Evolutionary conservation across 2,113 vertebrate species (phyloP).

Genomic region (Seriola aureovittata): DNA sequence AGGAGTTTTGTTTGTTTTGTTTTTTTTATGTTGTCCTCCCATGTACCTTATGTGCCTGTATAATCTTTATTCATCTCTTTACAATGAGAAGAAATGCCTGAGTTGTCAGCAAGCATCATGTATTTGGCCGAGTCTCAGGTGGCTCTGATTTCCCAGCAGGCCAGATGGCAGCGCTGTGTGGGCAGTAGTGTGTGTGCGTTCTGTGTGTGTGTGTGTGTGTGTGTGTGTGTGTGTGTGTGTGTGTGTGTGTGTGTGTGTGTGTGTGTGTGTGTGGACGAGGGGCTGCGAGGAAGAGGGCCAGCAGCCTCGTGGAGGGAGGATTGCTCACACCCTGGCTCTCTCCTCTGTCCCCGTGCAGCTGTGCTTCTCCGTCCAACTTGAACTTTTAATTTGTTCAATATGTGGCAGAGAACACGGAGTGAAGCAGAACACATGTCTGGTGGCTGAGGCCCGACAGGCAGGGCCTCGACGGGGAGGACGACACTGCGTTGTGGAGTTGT

Average conservation of each 20-base stretch:
- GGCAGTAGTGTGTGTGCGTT: constrained; percentile 66
- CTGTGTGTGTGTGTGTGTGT: constrained; percentile 48
- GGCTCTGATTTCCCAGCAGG: constrained; percentile 82
- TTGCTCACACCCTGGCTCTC: constrained; percentile 79
- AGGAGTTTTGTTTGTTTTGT: neutral
- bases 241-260: constrained; percentile 55
- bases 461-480: neutral
- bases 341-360: constrained; percentile 76
- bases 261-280: constrained; percentile 53
- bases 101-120: constrained; percentile 75
- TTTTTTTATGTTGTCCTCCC: constrained; percentile 3
- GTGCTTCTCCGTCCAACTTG: constrained; percentile 74
- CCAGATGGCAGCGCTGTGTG: constrained; percentile 85
- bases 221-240: constrained; percentile 31
- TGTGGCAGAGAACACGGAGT: constrained; percentile 63
- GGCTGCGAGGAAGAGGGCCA: constrained; percentile 69
- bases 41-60: constrained; percentile 54
- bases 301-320: constrained; percentile 70
- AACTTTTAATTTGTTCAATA: constrained; percentile 83
- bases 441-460: constrained; percentile 44
- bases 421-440: constrained; percentile 63
- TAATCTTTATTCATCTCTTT: constrained; percentile 70
- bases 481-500: neutral
- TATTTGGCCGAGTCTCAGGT: constrained; percentile 81
- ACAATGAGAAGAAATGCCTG: constrained; percentile 67